Evolutionary conservation across 2,888 invertebrate species (phyloP), one percentile per base, ranked within the genome.

Genomic region (Sphaeridia pumilis): DNA sequence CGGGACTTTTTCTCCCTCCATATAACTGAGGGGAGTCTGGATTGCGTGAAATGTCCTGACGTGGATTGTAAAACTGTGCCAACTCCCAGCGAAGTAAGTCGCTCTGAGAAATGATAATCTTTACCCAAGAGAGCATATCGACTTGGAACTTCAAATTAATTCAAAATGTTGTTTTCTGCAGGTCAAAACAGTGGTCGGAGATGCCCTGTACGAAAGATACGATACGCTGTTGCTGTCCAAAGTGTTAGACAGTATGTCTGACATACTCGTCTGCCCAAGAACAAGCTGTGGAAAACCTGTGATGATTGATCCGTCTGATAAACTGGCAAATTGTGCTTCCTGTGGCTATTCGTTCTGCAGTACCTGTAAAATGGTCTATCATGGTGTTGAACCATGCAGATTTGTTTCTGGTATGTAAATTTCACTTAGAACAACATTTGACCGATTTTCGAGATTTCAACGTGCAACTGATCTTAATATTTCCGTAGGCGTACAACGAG

Each of bases 261-360:
- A 80, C 63, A 72, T 80, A 24, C 70, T 74, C 35, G 76, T 75
- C 59, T 81, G 81, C 65, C 80, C 81, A 0, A 70, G 80, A 34
- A 69, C 71, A 36, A 67, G 67, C 43, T 81, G 81, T 66, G 75
- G 76, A 56, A 74, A 74, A 58, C 76, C 79, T 10, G 77, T 79
- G 4, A 71, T 76, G 49, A 65, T 73, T 25, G 78, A 79, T 57
- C 68, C 69, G 1, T 70, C 73, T 38, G 74, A 73, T 35, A 72
- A 72, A 31, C 69, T 76, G 68, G 77, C 74, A 7, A 70, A 68
- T 28, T 81, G 80, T 66, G 74, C 77, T 1, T 68, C 69, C 3
- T 81, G 81, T 65, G 66, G 69, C 22, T 77, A 75, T 65, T 75
- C 75, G 4, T 81, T 81, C 69, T 81, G 81, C 66, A 69, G 74